Evolutionary conservation across 2,888 invertebrate genomes (phyloP).

Genomic region (Acrocyrtus sp.): DNA sequence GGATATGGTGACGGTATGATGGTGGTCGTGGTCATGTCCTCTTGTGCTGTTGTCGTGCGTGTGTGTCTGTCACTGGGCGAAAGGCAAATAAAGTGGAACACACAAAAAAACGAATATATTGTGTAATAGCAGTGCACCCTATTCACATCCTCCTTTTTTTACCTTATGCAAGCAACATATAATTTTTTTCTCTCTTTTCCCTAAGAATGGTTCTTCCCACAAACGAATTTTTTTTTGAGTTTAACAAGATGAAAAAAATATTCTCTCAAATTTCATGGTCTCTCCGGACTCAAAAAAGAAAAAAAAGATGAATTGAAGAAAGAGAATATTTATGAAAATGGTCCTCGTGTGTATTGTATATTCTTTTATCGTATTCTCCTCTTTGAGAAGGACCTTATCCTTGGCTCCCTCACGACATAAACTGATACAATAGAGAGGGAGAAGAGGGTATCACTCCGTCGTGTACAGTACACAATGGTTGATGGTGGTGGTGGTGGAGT

Average conservation of each 20-base stretch:
- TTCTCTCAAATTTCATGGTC: conserved; percentile 37
- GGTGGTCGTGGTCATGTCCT: conserved; percentile 13
- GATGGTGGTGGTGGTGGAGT: too few species aligned
- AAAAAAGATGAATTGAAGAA: conserved; percentile 30
- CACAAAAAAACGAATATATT: conserved; percentile 11
- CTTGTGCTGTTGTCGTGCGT: conserved; percentile 18
- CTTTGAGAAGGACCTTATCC: too few species aligned
- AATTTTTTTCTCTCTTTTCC: conserved; percentile 1
- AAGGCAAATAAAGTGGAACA: conserved; percentile 28
- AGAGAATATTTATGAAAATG: conserved; percentile 41
- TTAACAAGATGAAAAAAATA: conserved; percentile 11
- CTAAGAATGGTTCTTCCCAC: too few species aligned
- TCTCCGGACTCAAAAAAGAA: conserved; percentile 18
- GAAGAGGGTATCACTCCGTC: too few species aligned
- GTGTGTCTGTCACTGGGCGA: too few species aligned
- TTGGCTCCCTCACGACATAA: too few species aligned
- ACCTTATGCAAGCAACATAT: conserved; percentile 9
- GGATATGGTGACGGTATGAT: conserved; percentile 13
- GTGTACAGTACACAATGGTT: too few species aligned
- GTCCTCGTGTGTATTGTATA: conserved; percentile 36
- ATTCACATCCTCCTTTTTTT: too few species aligned
- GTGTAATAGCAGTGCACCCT: not conserved
- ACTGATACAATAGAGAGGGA: too few species aligned
- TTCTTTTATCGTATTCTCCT: conserved; percentile 22
- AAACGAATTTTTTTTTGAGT: too few species aligned